A percentile compares a stretch with the other conserved stretches of the same genome.
Evolutionary conservation across 2,888 invertebrate species (phyloP).

Genomic region (Macrophya alboannulata): DNA sequence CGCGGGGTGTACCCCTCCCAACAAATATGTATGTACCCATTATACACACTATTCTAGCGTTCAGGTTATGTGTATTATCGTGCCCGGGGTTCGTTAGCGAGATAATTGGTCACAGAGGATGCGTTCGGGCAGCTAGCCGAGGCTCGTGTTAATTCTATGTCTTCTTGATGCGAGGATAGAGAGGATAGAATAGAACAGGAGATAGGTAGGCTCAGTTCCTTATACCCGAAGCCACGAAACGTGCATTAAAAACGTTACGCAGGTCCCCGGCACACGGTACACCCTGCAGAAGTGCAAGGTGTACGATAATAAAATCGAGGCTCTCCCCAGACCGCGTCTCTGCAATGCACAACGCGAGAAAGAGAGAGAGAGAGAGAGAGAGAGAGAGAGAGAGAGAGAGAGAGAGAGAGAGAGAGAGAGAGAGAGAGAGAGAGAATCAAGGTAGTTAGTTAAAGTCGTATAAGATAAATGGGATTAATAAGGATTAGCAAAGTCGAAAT

Average conservation of each 20-base stretch:
- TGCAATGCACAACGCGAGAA: too few species aligned
- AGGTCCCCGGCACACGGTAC: too few species aligned
- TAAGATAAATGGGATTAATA: conserved; percentile 76
- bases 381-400: too few species aligned
- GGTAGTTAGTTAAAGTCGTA: not conserved
- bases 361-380: too few species aligned
- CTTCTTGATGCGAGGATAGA: conserved; percentile 50
- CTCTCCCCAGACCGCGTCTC: too few species aligned
- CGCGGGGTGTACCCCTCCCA: conserved; percentile 47
- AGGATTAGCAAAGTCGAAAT: conserved; percentile 78
- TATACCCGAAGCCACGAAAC: not conserved
- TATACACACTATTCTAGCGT: not conserved
- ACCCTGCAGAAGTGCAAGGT: too few species aligned
- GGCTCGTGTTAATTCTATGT: conserved; percentile 75
- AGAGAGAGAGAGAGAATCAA: too few species aligned
- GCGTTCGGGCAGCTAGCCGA: conserved; percentile 75
- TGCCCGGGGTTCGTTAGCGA: conserved; percentile 76
- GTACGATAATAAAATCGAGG: too few species aligned
- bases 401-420: too few species aligned
- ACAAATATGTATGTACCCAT: conserved; percentile 49
- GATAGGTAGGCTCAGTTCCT: not conserved
- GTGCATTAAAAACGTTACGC: not conserved
- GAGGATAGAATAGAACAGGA: not conserved
- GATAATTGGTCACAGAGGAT: conserved; percentile 80
- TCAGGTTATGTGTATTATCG: not conserved